These are phyloP conservation scores for Parazoanthus atlanticus DNA, from an alignment of 92 coral and sea anemone species.

Conservation along the genomic window DNA sequence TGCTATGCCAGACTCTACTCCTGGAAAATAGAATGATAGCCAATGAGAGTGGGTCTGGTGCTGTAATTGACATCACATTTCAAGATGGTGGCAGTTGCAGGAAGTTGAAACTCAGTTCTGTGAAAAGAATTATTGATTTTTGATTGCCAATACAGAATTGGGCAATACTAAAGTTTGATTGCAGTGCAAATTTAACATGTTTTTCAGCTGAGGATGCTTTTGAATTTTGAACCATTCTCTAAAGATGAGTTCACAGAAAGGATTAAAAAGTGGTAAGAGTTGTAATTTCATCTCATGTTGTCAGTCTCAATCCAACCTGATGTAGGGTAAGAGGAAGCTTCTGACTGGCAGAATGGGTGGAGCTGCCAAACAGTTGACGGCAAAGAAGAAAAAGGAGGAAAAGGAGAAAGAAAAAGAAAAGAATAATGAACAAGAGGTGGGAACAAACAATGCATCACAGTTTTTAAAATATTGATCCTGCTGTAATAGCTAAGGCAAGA, in stretches of 20 bases:
- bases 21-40: too few species aligned
- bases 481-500: neutral
- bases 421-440: slow-evolving; percentile 47
- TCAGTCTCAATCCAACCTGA: slow-evolving; percentile 88
- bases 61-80: too few species aligned
- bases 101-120: too few species aligned
- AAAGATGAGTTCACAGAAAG: slow-evolving; percentile 27
- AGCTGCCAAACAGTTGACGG: slow-evolving; percentile 82
- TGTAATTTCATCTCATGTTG: slow-evolving; percentile 78
- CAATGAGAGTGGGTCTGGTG: too few species aligned
- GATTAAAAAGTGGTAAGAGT: slow-evolving; percentile 41
- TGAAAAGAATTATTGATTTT: too few species aligned
- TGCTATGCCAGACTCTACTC: too few species aligned
- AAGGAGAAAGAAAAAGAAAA: slow-evolving; percentile 78
- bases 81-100: too few species aligned
- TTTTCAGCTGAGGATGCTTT: too few species aligned
- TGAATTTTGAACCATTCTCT: neutral
- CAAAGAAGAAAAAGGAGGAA: slow-evolving; percentile 94
- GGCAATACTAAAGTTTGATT: too few species aligned
- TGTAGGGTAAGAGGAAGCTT: slow-evolving; percentile 92
- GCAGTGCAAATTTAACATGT: too few species aligned
- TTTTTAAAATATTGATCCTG: too few species aligned
- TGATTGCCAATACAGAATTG: too few species aligned
- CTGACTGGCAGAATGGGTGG: slow-evolving; percentile 97
- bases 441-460: neutral